These are phyloP conservation scores for Gadus macrocephalus DNA, from an alignment of 2,113 vertebrate species.

Conservation along the genomic window DNA sequence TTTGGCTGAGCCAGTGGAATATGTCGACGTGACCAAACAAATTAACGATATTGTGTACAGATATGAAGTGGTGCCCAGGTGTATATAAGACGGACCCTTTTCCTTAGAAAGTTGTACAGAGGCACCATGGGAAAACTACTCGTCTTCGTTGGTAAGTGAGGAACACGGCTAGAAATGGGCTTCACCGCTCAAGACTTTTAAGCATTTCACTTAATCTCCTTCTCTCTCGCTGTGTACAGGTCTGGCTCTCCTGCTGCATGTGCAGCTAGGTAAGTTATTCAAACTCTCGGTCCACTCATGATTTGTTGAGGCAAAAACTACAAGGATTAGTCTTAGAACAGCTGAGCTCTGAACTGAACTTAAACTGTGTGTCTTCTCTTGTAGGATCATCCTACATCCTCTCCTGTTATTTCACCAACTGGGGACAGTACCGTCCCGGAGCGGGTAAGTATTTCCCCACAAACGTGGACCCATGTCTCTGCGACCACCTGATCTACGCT, in stretches of 20 bases:
- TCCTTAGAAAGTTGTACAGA: slow-evolving; percentile 31
- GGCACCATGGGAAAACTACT: slow-evolving; percentile 60
- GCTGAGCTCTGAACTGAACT: background rate
- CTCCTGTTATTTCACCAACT: slow-evolving; percentile 71
- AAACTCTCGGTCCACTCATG: background rate
- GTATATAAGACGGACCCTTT: slow-evolving; percentile 40
- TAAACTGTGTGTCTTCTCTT: background rate
- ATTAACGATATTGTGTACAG: background rate
- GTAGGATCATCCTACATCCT: slow-evolving; percentile 64
- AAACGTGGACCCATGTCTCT: slow-evolving; percentile 68
- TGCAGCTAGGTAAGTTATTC: slow-evolving; percentile 68
- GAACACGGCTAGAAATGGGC: background rate
- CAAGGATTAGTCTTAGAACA: background rate
- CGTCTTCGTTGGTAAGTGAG: slow-evolving; percentile 52
- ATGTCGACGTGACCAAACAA: slow-evolving; percentile 13
- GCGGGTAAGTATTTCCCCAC: slow-evolving; percentile 65
- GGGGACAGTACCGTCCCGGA: slow-evolving; percentile 66
- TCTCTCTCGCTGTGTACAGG: slow-evolving; percentile 42
- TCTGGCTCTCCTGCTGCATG: slow-evolving; percentile 69
- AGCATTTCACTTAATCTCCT: background rate
- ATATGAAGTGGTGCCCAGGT: slow-evolving; percentile 6
- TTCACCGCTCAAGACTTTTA: background rate
- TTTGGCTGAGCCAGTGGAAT: background rate
- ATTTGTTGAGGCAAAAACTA: too few species aligned
- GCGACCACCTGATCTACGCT: slow-evolving; percentile 69